Conservation (phyloP, 2,113 vertebrate genomes). For the Nannobrachium achirus region DNA sequence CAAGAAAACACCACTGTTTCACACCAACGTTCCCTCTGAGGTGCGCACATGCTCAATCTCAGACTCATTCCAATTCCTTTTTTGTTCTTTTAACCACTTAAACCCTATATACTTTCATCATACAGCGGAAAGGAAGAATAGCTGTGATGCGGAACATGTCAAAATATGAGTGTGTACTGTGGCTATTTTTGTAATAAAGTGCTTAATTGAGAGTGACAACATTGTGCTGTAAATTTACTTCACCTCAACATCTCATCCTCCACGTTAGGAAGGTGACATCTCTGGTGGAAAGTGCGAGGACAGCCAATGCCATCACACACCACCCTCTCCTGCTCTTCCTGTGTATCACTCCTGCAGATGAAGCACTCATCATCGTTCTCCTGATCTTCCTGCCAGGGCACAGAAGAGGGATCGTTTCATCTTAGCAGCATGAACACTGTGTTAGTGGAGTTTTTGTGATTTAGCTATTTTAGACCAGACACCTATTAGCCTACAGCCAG, state of each 20-base stretch:
- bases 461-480: too few species aligned
- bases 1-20: neutral
- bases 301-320: constrained; percentile 69
- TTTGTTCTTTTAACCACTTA: too few species aligned
- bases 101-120: too few species aligned
- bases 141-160: too few species aligned
- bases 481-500: too few species aligned
- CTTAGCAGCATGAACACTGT: neutral
- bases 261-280: constrained; percentile 71
- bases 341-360: constrained; percentile 42
- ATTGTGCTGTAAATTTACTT: neutral
- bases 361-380: constrained; percentile 76
- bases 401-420: neutral
- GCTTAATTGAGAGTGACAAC: too few species aligned
- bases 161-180: too few species aligned
- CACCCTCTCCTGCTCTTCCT: constrained; percentile 47
- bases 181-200: too few species aligned
- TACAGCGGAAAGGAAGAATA: too few species aligned
- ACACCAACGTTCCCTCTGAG: neutral
- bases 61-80: neutral
- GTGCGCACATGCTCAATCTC: neutral
- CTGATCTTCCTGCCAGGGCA: constrained; percentile 52
- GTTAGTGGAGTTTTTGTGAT: neutral
- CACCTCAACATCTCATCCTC: constrained; percentile 6
- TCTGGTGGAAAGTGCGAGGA: constrained; percentile 75